A percentile compares a stretch with the other conserved stretches of the same genome.
Conservation (phyloP, 1,140 invertebrate species). For the Achroia grisella region DNA sequence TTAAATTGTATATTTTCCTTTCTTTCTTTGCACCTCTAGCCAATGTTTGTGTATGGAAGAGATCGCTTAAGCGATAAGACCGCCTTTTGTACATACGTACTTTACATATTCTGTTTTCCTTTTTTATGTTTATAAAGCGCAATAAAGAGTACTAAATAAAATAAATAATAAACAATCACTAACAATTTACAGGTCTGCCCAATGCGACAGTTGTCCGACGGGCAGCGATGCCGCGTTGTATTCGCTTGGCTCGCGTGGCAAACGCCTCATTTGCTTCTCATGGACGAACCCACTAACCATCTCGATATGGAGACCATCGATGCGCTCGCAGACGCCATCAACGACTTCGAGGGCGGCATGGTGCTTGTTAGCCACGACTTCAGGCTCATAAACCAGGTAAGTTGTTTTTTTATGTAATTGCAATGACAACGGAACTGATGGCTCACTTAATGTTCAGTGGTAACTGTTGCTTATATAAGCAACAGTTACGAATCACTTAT, state of each 20-base stretch:
- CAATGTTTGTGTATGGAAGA: too few species aligned
- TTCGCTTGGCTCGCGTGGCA: constrained; percentile 98
- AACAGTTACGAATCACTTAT: not conserved
- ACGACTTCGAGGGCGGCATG: constrained; percentile 98
- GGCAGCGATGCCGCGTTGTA: constrained; percentile 97
- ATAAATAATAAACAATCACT: too few species aligned
- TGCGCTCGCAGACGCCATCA: constrained; percentile 97
- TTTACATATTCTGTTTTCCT: too few species aligned
- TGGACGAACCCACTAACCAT: constrained; percentile 99
- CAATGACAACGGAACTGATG: not conserved
- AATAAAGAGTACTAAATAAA: too few species aligned
- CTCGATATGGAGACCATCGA: constrained; percentile 99
- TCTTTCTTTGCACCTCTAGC: too few species aligned
- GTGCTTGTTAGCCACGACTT: constrained; percentile 98
- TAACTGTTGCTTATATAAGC: not conserved
- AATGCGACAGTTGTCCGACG: constrained; percentile 97
- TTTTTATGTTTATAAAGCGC: too few species aligned
- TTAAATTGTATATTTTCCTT: too few species aligned
- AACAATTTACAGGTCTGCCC: constrained; percentile 85
- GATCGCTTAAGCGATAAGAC: too few species aligned
- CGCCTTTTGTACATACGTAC: too few species aligned
- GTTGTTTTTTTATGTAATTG: constrained; percentile 5
- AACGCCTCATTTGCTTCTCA: constrained; percentile 92
- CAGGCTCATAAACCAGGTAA: constrained; percentile 97
- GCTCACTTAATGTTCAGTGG: not conserved